Evolutionary conservation across 2,888 invertebrate species (phyloP).

Genomic region (Sphaerophoria taeniata): DNA sequence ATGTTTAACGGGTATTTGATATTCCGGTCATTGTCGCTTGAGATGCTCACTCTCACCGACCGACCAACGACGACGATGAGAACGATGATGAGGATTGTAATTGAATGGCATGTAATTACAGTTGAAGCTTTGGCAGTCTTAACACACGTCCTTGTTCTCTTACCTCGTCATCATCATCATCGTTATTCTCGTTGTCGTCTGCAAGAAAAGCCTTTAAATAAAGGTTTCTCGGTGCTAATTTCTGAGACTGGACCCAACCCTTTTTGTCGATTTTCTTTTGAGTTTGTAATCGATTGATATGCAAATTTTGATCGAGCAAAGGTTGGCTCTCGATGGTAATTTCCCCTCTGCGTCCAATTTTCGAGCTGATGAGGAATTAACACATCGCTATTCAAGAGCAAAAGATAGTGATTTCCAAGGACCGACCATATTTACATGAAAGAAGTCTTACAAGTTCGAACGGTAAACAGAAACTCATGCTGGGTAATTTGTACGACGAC

Average conservation of each 20-base stretch:
- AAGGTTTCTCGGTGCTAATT: slow-evolving; percentile 55
- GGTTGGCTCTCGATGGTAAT: background rate
- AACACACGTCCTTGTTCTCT: too few species aligned
- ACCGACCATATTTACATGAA: background rate
- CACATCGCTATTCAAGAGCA: slow-evolving; percentile 45
- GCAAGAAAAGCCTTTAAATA: slow-evolving; percentile 36
- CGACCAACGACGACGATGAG: background rate
- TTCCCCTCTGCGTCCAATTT: slow-evolving; percentile 27
- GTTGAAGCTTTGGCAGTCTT: slow-evolving; percentile 15
- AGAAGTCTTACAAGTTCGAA: slow-evolving; percentile 29
- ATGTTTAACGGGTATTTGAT: slow-evolving; percentile 32
- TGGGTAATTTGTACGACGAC: slow-evolving; percentile 40
- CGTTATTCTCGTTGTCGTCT: slow-evolving; percentile 8
- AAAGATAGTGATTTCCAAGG: slow-evolving; percentile 63
- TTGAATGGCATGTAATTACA: slow-evolving; percentile 71
- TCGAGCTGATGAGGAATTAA: slow-evolving; percentile 52
- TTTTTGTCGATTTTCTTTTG: slow-evolving; percentile 58
- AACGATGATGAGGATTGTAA: slow-evolving; percentile 40
- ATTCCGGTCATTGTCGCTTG: slow-evolving; percentile 33
- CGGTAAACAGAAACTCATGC: slow-evolving; percentile 9
- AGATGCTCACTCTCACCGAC: slow-evolving; percentile 21
- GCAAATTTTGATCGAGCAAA: slow-evolving; percentile 54
- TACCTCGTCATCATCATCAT: background rate
- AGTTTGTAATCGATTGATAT: slow-evolving; percentile 66
- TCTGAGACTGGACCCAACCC: slow-evolving; percentile 62